Conservation (phyloP, 2,113 vertebrate genomes). For the Oenanthe melanoleuca region DNA sequence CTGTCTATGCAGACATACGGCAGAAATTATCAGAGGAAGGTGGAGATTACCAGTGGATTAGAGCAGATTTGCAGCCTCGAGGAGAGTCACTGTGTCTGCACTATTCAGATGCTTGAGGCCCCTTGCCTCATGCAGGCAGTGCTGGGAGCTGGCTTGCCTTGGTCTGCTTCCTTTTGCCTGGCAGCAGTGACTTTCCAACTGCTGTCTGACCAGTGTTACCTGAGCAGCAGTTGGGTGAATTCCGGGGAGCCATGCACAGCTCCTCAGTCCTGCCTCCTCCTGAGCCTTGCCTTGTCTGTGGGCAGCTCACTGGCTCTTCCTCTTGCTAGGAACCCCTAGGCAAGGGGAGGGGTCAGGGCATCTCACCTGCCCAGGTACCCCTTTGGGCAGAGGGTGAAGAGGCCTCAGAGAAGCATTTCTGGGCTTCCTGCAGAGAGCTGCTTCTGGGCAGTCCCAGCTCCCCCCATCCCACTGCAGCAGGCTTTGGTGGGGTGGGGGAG, state of each 20-base stretch:
- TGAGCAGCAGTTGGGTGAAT: not conserved
- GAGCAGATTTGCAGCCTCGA: not conserved
- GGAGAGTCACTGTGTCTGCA: not conserved
- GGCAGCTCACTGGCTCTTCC: not conserved
- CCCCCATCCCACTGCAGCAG: not conserved
- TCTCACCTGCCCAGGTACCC: fast-evolving
- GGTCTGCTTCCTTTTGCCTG: not conserved
- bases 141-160: not conserved
- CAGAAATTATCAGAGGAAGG: constrained; percentile 48
- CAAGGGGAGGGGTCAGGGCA: not conserved
- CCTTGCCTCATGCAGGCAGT: not conserved
- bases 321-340: not conserved
- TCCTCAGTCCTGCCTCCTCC: not conserved
- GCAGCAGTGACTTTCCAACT: not conserved
- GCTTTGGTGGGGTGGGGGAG: not conserved
- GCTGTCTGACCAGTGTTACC: not conserved
- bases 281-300: not conserved
- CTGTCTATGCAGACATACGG: constrained; percentile 28
- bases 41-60: constrained; percentile 54
- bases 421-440: not conserved
- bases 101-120: not conserved
- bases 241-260: not conserved
- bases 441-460: not conserved
- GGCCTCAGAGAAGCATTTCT: not conserved
- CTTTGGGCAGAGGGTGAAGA: not conserved